phyloP scores from a whole-genome alignment of 2,113 vertebrate genomes.

The Sprattus sprattus region DNA sequence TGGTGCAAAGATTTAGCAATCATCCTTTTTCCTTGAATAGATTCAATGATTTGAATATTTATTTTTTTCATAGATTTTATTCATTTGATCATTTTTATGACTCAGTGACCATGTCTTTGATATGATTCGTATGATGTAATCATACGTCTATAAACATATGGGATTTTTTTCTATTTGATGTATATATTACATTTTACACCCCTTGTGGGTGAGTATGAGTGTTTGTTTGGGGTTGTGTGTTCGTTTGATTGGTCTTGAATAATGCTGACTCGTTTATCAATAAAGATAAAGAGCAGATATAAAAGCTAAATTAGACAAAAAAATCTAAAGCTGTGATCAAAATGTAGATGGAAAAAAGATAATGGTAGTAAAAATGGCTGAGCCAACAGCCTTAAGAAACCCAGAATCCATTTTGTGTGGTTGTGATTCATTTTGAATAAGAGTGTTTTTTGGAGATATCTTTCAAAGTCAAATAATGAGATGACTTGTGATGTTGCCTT shows the following conservation, averaged over 20 bases:
- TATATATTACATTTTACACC: slow-evolving; percentile 69
- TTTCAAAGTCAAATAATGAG: slow-evolving; percentile 3
- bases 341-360: slow-evolving; percentile 70
- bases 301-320: slow-evolving; percentile 56
- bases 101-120: slow-evolving; percentile 76
- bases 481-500: neutral
- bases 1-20: slow-evolving; percentile 56
- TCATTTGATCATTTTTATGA: slow-evolving; percentile 72
- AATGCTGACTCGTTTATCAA: slow-evolving; percentile 65
- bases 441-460: neutral
- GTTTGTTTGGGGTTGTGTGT: slow-evolving; percentile 55
- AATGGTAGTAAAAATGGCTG: slow-evolving; percentile 66
- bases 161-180: slow-evolving; percentile 70
- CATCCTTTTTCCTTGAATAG: slow-evolving; percentile 61
- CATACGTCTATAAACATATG: slow-evolving; percentile 47
- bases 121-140: slow-evolving; percentile 72
- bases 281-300: slow-evolving; percentile 63
- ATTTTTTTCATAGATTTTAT: slow-evolving; percentile 73
- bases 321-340: slow-evolving; percentile 69
- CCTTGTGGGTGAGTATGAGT: slow-evolving; percentile 61
- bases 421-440: slow-evolving; percentile 38
- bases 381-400: slow-evolving; percentile 57
- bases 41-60: slow-evolving; percentile 62
- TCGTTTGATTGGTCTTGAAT: slow-evolving; percentile 64
- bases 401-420: slow-evolving; percentile 17